Percentiles rank a stretch among this genome's conserved stretches.
Evolutionary conservation across 2,113 vertebrate species (phyloP).

Genomic region (Raja brachyura): DNA sequence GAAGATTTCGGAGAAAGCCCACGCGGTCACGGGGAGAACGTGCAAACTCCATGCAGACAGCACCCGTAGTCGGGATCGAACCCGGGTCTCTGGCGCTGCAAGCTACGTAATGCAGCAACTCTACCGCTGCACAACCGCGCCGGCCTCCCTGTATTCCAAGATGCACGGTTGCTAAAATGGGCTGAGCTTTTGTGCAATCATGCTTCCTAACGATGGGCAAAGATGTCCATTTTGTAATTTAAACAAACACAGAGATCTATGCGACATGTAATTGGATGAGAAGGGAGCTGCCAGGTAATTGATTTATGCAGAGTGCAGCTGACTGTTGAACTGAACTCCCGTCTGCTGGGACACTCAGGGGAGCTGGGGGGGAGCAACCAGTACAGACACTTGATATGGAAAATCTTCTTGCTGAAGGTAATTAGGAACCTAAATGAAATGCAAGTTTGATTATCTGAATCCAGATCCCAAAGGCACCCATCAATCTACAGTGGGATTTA

Average conservation of each 20-base stretch:
- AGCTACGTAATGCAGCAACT: too few species aligned
- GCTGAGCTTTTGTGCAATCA: not conserved
- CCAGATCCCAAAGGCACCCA: not conserved
- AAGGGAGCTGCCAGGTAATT: conserved; percentile 12
- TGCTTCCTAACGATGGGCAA: not conserved
- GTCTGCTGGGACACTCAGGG: not conserved
- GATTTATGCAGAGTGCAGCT: conserved; percentile 28
- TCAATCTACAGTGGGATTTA: conserved; percentile 12
- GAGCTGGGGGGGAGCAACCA: not conserved
- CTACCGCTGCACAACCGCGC: too few species aligned
- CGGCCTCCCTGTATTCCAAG: not conserved
- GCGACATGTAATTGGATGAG: conserved; percentile 2
- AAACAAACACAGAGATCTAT: not conserved
- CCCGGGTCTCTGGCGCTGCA: too few species aligned
- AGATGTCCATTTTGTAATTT: conserved; percentile 1
- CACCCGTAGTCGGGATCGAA: too few species aligned
- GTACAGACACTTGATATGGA: not conserved
- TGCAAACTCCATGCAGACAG: too few species aligned
- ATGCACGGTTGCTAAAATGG: not conserved
- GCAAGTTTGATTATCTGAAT: conserved; percentile 9
- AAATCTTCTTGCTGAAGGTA: not conserved
- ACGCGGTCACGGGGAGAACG: too few species aligned
- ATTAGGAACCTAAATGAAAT: conserved; percentile 4
- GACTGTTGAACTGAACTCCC: conserved; percentile 2
- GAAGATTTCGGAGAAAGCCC: too few species aligned